Percentiles rank a stretch among this genome's conserved stretches.
Evolutionary conservation across 1,140 invertebrate genomes (phyloP).

Genomic region (Plutomurus gul): DNA sequence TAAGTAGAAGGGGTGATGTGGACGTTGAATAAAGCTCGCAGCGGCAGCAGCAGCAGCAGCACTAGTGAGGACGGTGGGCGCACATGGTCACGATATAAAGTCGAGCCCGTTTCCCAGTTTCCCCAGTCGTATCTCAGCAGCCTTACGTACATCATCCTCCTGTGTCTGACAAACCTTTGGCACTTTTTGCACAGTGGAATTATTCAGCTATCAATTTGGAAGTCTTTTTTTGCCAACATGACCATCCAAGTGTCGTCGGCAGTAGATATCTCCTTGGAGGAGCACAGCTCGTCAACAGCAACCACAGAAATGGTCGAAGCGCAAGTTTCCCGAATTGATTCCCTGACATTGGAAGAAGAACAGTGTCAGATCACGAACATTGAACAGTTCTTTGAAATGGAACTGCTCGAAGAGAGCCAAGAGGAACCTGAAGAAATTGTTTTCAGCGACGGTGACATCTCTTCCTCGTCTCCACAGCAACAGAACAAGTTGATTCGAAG

Average conservation of each 20-base stretch:
- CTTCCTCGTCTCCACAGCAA: neutral
- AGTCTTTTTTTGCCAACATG: constrained; percentile 38
- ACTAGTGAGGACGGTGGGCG: constrained; percentile 1
- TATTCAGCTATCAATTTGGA: constrained; percentile 17
- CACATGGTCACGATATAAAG: constrained; percentile 35
- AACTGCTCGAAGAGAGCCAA: constrained; percentile 12
- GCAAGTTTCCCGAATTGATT: constrained; percentile 34
- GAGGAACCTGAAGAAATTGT: neutral
- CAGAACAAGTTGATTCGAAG: constrained; percentile 24
- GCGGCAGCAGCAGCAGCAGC: neutral
- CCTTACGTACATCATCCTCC: constrained; percentile 33
- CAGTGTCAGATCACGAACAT: neutral
- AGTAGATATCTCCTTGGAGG: neutral
- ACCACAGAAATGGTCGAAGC: neutral
- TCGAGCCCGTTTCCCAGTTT: neutral
- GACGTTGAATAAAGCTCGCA: neutral
- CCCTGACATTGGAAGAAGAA: constrained; percentile 20
- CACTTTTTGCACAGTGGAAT: neutral
- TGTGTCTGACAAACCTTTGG: constrained; percentile 33
- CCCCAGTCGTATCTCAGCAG: constrained; percentile 37
- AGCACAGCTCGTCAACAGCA: neutral
- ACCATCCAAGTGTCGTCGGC: constrained; percentile 41
- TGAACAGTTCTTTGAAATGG: constrained; percentile 1
- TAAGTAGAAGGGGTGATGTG: constrained; percentile 9
- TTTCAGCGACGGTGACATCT: neutral